Evolutionary conservation across 2,113 vertebrate species (phyloP).

Genomic region (Hemibagrus wyckioides): DNA sequence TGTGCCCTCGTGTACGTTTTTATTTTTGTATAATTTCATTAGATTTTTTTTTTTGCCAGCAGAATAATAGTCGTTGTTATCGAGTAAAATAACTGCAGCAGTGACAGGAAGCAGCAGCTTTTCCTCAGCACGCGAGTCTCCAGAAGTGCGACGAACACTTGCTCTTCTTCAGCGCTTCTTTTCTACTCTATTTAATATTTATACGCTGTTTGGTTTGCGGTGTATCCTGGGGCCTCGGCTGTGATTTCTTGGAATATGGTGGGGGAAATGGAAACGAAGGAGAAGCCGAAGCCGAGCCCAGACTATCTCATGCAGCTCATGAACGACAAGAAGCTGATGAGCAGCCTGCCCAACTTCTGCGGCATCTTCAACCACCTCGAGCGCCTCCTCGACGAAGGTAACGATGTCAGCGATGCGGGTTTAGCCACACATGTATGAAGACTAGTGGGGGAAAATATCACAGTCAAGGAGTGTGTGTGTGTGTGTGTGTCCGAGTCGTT

Average conservation of each 20-base stretch:
- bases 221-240: constrained; percentile 46
- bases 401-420: background rate
- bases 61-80: constrained; percentile 27
- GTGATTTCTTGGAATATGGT: constrained; percentile 81
- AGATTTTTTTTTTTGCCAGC: constrained; percentile 22
- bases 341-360: constrained; percentile 91
- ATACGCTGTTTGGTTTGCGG: constrained; percentile 49
- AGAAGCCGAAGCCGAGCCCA: constrained; percentile 86
- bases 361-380: constrained; percentile 92
- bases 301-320: constrained; percentile 94
- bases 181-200: constrained; percentile 55
- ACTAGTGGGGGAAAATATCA: background rate
- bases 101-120: constrained; percentile 33
- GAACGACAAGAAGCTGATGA: constrained; percentile 93
- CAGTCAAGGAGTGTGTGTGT: background rate
- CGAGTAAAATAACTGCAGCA: constrained; percentile 44
- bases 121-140: constrained; percentile 29
- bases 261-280: constrained; percentile 90
- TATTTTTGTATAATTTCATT: constrained; percentile 35
- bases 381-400: constrained; percentile 89
- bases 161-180: constrained; percentile 38
- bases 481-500: background rate
- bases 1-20: constrained; percentile 32
- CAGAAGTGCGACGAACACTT: constrained; percentile 59
- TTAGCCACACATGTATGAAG: background rate